Conservation (phyloP, 2,797 vertebrate genomes). For the Eulemur mongoz region DNA sequence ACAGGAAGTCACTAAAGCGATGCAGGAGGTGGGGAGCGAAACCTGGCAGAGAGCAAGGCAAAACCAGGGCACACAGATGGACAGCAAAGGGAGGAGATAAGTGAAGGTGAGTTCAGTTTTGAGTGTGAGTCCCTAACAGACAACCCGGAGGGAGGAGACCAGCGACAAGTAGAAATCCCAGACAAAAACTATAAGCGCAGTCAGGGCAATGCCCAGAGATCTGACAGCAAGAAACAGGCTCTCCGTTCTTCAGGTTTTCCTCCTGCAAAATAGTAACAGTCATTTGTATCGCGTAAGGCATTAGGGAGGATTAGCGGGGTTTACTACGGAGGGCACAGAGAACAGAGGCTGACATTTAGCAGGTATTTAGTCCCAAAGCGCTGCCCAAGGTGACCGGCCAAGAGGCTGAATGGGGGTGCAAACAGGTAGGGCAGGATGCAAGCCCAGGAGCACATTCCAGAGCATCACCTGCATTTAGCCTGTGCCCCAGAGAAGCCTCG, state of each 20-base stretch:
- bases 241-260: background rate
- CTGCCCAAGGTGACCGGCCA: background rate
- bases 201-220: background rate
- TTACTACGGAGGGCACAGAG: background rate
- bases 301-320: background rate
- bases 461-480: too few species aligned
- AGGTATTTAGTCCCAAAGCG: background rate
- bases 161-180: background rate
- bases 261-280: background rate
- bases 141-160: background rate
- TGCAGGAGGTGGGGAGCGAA: background rate
- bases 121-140: background rate
- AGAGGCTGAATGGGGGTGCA: background rate
- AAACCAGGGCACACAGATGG: background rate
- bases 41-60: background rate
- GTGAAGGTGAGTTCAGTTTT: background rate
- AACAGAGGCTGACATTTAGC: background rate
- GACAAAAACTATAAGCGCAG: background rate
- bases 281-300: background rate
- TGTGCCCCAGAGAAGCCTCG: background rate
- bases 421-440: background rate
- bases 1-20: background rate
- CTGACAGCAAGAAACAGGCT: background rate
- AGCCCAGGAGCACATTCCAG: background rate
- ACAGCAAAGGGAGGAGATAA: background rate